Conservation (phyloP, 2,797 vertebrate genomes). For the Vespertilio murinus region DNA sequence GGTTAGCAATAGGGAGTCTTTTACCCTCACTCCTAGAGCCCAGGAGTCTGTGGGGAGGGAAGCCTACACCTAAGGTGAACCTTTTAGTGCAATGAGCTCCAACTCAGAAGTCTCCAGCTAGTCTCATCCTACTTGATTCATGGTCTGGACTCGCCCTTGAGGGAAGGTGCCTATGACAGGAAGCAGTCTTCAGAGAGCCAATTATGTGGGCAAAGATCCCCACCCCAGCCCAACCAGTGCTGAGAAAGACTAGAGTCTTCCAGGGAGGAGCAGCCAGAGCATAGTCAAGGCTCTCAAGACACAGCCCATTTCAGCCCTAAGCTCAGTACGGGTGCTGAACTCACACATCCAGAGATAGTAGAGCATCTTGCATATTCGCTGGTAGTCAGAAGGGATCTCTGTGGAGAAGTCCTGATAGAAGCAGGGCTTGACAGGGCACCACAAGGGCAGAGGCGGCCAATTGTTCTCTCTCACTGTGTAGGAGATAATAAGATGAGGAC, state of each 20-base stretch:
- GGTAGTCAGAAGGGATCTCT: slow-evolving; percentile 93
- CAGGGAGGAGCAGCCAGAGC: background rate
- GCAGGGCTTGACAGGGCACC: slow-evolving; percentile 95
- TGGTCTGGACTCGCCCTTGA: background rate
- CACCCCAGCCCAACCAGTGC: background rate
- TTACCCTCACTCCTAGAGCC: background rate
- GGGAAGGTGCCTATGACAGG: background rate
- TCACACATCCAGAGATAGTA: slow-evolving; percentile 99
- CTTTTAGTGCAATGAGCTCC: background rate
- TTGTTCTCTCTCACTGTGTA: slow-evolving; percentile 92
- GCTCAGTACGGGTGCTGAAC: slow-evolving; percentile 71
- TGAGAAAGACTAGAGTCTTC: background rate
- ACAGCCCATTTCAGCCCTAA: background rate
- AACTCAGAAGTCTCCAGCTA: background rate
- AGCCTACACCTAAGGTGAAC: background rate
- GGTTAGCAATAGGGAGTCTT: background rate
- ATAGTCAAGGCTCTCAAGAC: background rate
- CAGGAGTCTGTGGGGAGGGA: background rate
- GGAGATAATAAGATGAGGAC: background rate
- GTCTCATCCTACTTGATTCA: background rate
- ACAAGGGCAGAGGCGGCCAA: slow-evolving; percentile 94
- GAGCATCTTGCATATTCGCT: slow-evolving; percentile 95
- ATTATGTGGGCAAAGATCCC: background rate
- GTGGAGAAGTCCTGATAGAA: slow-evolving; percentile 97
- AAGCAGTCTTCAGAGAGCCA: background rate